Conservation (phyloP, 2,797 vertebrate genomes). For the Martes flavigula region DNA sequence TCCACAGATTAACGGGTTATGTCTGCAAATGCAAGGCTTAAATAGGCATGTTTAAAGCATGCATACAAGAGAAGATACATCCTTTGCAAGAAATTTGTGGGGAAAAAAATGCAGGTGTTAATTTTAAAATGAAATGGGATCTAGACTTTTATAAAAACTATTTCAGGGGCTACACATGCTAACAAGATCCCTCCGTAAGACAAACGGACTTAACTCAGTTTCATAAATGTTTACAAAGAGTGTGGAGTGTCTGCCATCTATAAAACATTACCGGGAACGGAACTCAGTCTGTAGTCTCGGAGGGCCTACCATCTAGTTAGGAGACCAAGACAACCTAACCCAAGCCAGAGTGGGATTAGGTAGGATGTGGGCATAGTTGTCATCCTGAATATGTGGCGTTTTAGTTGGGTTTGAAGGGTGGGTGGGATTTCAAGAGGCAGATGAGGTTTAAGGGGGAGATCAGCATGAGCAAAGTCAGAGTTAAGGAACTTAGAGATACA, state of each 20-base stretch:
- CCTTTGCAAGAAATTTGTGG: not conserved
- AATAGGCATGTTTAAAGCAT: not conserved
- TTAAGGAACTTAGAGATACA: not conserved
- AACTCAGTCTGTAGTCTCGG: not conserved
- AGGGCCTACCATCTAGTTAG: not conserved
- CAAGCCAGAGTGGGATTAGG: not conserved
- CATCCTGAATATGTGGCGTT: not conserved
- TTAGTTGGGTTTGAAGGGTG: not conserved
- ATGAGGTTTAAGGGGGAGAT: not conserved
- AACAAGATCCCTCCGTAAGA: not conserved
- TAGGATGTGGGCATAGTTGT: not conserved
- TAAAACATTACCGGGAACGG: constrained; percentile 16
- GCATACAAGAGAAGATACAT: not conserved
- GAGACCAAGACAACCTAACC: not conserved
- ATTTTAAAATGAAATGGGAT: not conserved
- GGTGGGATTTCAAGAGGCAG: not conserved
- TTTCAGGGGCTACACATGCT: not conserved
- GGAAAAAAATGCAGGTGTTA: not conserved
- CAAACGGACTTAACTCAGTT: not conserved
- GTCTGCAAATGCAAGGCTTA: not conserved
- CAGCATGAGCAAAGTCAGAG: not conserved
- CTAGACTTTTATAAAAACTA: not conserved
- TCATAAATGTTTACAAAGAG: not conserved
- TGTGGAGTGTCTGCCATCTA: not conserved
- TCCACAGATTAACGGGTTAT: not conserved